Evolutionary conservation across 2,797 vertebrate genomes (phyloP).

Genomic region (Myotis vivesi): DNA sequence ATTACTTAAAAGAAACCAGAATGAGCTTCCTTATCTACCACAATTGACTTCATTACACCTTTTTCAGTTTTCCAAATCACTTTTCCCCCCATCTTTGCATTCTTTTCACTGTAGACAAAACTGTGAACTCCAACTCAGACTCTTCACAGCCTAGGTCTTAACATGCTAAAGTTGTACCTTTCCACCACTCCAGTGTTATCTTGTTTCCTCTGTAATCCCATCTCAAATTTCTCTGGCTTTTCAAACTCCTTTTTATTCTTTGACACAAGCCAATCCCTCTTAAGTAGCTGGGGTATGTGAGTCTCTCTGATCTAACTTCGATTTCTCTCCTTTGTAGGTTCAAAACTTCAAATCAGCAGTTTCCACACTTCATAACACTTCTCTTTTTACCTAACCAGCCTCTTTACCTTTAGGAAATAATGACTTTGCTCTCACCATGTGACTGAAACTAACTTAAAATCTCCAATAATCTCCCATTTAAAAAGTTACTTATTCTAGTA

Average conservation of each 20-base stretch:
- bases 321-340: background rate
- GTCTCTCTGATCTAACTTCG: background rate
- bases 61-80: background rate
- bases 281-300: background rate
- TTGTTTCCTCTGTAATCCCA: background rate
- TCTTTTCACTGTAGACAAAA: background rate
- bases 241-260: background rate
- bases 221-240: background rate
- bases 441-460: background rate
- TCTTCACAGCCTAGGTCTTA: background rate
- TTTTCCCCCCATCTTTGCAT: background rate
- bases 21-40: background rate
- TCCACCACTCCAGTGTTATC: background rate
- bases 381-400: background rate
- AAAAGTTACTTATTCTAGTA: background rate
- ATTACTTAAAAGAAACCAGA: background rate
- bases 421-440: background rate
- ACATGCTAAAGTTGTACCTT: background rate
- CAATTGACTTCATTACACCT: background rate
- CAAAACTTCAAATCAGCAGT: conserved; percentile 17
- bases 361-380: background rate
- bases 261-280: background rate
- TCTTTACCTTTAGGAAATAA: conserved; percentile 10
- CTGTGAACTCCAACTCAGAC: background rate
- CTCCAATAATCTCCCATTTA: background rate